phyloP scores from a whole-genome alignment of 2,113 vertebrate species.

The Cyphomyrus discorhynchus region DNA sequence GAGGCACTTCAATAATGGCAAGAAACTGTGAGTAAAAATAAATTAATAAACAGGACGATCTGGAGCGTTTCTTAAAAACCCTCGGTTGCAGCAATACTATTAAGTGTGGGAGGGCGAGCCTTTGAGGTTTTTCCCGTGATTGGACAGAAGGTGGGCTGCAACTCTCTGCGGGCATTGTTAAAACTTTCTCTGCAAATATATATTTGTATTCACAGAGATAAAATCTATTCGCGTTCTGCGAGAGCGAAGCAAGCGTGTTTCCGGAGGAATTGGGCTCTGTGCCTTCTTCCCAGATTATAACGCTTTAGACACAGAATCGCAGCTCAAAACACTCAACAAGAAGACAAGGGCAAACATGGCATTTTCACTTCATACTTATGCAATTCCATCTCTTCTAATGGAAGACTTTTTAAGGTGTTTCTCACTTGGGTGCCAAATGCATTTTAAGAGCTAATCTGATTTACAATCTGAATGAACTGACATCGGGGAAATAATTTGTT shows the following conservation, averaged over 20 bases:
- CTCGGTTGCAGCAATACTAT: neutral
- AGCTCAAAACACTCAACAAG: neutral
- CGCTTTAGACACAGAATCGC: neutral
- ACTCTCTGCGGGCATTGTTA: slow-evolving; percentile 14
- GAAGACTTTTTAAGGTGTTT: neutral
- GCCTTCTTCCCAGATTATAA: neutral
- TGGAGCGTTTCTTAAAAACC: neutral
- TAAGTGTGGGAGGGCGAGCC: neutral
- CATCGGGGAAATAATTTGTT: neutral
- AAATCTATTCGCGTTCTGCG: neutral
- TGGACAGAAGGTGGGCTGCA: slow-evolving; percentile 10
- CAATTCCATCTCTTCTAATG: neutral
- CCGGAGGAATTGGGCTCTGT: neutral
- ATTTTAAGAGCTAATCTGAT: neutral
- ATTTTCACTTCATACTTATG: neutral
- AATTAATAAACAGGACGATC: neutral
- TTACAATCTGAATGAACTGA: neutral
- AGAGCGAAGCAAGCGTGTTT: neutral
- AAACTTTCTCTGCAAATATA: slow-evolving; percentile 1
- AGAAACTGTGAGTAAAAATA: neutral
- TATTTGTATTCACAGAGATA: neutral
- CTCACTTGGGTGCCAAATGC: neutral
- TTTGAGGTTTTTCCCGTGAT: slow-evolving; percentile 7
- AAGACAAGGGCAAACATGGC: neutral
- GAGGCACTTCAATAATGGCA: neutral